Evolutionary conservation across 2,888 invertebrate species (phyloP), one percentile per base, ranked within the genome.

Genomic region (Cotesia congregata): DNA sequence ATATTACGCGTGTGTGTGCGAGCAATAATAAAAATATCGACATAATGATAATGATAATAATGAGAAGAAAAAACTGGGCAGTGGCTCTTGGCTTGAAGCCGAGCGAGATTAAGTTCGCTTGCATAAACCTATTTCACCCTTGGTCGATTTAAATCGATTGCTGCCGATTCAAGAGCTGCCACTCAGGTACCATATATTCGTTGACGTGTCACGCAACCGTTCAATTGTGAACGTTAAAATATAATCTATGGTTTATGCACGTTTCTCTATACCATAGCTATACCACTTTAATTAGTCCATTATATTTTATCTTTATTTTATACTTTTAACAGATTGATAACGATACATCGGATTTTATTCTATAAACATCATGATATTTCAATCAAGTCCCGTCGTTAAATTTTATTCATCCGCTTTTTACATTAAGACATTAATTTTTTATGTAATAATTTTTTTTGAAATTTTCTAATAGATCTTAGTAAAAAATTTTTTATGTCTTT

Each of bases 91-190:
- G 71, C 70, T 73, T 61, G 67, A 72, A 76, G 73, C 77, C 39
- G 17, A 50, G 15, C 20, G 39, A 20, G 73, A 69, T 73, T 73
- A 74, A 73, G 77, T 73, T 67, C 67, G 77, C 76, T 81, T 82
- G 82, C 81, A 82, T 79, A 83, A 82, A 81, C 81, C 79, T 80
- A 82, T 82, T 83, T 83, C 78, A 82, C 80, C 82, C 83, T 83
- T 80, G 80, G 81, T 80, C 82, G 82, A 82, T 78, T 83, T 77
- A 79, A 80, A 82, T 81, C 80, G 80, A 78, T 81, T 80, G 79
- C 71, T 78, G 79, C 71, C 79, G 71, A 79, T 80, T 82, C 76
- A 77, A 79, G 70, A 67, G 40, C 74, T 30, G 9, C 70, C 68
- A 38, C 39, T 39, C 70, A 20, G 62, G 39, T 67, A 50, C 41